Base-by-base conservation (phyloP, 2,888 invertebrate genomes). In the Heterodera filipjevi region DNA sequence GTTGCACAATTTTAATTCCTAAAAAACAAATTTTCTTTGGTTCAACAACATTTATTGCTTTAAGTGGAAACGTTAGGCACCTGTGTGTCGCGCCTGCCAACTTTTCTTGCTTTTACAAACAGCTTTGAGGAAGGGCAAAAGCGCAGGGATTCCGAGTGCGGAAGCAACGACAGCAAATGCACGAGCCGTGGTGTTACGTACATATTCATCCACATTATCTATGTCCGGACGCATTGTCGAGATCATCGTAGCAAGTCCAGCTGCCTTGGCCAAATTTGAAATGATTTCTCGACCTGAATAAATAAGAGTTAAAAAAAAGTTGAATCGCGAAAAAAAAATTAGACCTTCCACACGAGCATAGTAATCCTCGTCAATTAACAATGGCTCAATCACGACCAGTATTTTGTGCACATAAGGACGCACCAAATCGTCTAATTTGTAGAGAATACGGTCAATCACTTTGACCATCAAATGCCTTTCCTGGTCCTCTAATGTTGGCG, bases 111-210 rank as follows among this genome's bases (percentile, higher is more conserved):
- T 96, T 86, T 96, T 93, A 90, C 99, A 99, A 3, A 99, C 99
- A 76, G 99, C 98, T 91, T 88, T 99, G 86, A 99, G 92, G 91
- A 99, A 99, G 0, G 99, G 99, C 84, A 99, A 91, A 12, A 99
- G 91, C 0, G 97, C 96, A 12, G 99, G 99, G 86, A 99, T 99
- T 66, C 96, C 99, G 81, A 99, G 92, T 78, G 99, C 98, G 2
- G 98, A 99, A 2, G 99, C 99, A 0, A 99, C 99, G 1, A 99
- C 99, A n/a, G 99, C 99, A 90, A 99, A 99, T 0, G 99, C 99
- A 87, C 99, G 92, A 8, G 99, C 99, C 0, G 99, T 99, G 0
- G 99, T 99, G 90, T 99, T 99, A 89, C 99, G 93, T 64, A 99
- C 99, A 89, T 99, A 99, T 85, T 89, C 89, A 80, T 89, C 89